These are phyloP conservation scores for Atta colombica DNA, from an alignment of 1,140 invertebrate species.

Conservation along the genomic window DNA sequence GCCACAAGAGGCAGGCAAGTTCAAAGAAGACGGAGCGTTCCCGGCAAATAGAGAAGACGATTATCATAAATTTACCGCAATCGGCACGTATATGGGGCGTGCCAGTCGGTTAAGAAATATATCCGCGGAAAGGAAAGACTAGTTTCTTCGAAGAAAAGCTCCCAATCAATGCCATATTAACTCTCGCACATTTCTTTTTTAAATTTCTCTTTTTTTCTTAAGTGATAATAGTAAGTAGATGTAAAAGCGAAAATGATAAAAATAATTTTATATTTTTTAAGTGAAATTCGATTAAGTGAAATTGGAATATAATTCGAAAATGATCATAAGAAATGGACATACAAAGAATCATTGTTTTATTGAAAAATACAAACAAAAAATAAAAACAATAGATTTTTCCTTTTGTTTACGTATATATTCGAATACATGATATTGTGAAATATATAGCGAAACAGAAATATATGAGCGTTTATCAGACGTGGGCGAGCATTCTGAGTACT, in stretches of 20 bases:
- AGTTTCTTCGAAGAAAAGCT: slow-evolving; percentile 60
- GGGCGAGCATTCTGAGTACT: too few relatives aligned
- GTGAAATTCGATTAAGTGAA: not conserved
- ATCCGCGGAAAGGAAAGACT: slow-evolving; percentile 53
- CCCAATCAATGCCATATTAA: slow-evolving; percentile 50
- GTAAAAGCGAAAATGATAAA: not conserved
- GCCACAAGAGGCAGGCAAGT: slow-evolving; percentile 36
- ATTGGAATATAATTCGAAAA: not conserved
- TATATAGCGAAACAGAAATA: too few relatives aligned
- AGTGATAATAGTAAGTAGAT: not conserved
- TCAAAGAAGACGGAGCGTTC: slow-evolving; percentile 72
- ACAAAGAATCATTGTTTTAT: not conserved
- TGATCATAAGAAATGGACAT: not conserved
- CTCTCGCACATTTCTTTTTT: not conserved
- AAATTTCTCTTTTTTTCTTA: not conserved
- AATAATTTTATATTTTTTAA: not conserved
- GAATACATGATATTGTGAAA: not conserved
- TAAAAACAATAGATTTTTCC: not conserved
- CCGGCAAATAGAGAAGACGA: slow-evolving; percentile 73
- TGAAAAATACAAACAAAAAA: not conserved
- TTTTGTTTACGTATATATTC: too few relatives aligned
- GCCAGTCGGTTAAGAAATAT: slow-evolving; percentile 64
- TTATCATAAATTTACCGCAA: slow-evolving; percentile 84
- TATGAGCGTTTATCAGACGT: too few relatives aligned
- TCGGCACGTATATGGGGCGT: slow-evolving; percentile 73